These are phyloP conservation scores for Gryon sp. DNA, from an alignment of 1,140 invertebrate genomes.

Conservation along the genomic window DNA sequence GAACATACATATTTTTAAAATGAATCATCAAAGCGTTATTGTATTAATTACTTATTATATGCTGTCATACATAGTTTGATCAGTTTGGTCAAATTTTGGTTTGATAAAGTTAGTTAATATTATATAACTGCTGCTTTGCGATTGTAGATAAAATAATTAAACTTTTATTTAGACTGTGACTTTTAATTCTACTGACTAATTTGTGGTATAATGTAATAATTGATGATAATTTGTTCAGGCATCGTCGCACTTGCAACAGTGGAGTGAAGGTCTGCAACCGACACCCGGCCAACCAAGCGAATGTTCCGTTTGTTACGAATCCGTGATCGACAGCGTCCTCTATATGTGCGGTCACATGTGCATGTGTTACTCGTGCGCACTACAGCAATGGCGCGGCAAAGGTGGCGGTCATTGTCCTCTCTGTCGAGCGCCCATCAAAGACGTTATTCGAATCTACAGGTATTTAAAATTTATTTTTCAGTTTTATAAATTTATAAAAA, in stretches of 20 bases:
- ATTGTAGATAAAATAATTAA: too few relatives aligned
- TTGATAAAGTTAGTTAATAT: too few relatives aligned
- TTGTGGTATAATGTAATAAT: slow-evolving; percentile 24
- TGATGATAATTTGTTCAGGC: slow-evolving; percentile 45
- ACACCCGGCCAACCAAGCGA: slow-evolving; percentile 81
- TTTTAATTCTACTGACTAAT: too few relatives aligned
- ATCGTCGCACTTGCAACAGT: slow-evolving; percentile 75
- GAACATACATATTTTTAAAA: too few relatives aligned
- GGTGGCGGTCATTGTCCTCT: slow-evolving; percentile 96
- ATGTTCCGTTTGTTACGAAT: slow-evolving; percentile 97
- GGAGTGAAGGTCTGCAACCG: slow-evolving; percentile 76
- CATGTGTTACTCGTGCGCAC: slow-evolving; percentile 98
- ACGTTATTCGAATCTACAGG: slow-evolving; percentile 97
- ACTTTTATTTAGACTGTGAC: too few relatives aligned
- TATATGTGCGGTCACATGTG: slow-evolving; percentile 99
- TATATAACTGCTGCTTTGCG: too few relatives aligned
- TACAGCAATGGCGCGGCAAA: slow-evolving; percentile 93
- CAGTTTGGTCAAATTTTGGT: too few relatives aligned
- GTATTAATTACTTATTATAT: too few relatives aligned
- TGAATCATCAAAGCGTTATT: too few relatives aligned
- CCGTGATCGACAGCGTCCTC: slow-evolving; percentile 93
- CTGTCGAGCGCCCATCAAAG: slow-evolving; percentile 93
- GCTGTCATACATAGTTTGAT: too few relatives aligned
- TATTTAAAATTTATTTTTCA: slow-evolving; percentile 68
- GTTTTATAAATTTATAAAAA: not conserved